Conservation (phyloP, 2,113 vertebrate species). For the human region GRCh38 chr5:77745501-77746000, state of each 20-base stretch:
- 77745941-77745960: neutral
- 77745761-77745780: neutral
- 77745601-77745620: neutral
- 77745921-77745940: neutral
- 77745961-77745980: neutral
- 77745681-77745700: neutral
- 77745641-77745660: neutral
- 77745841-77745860: neutral
- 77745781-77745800: neutral
- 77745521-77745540: neutral
- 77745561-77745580: neutral
- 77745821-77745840: neutral
- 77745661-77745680: neutral
- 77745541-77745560: neutral
- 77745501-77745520: constrained; percentile 11
- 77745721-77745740: neutral
- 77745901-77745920: neutral
- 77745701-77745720: neutral
- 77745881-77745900: constrained; percentile 5
- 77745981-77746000: neutral
- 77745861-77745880: constrained; percentile 28
- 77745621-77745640: neutral
- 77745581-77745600: neutral
- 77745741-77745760: neutral
- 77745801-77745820: neutral